Evolutionary conservation across 2,797 vertebrate species (phyloP).

Genomic region (Acanthis flammea): DNA sequence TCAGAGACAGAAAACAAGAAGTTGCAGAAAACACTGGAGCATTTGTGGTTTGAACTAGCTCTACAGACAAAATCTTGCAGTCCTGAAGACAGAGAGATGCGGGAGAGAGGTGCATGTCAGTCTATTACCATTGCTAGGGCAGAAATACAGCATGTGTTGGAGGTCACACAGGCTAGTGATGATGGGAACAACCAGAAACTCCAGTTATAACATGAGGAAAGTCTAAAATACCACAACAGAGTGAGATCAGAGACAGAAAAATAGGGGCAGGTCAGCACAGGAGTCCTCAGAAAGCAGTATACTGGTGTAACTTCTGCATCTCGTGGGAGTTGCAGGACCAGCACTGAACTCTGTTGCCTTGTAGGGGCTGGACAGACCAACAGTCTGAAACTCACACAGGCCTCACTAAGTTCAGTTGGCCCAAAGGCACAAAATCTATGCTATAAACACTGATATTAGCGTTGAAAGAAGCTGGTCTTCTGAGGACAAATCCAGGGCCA

Average conservation of each 20-base stretch:
- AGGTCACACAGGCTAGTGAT: neutral
- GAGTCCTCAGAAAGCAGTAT: neutral
- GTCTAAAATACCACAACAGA: neutral
- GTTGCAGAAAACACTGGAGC: neutral
- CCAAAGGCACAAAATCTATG: neutral
- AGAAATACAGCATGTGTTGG: neutral
- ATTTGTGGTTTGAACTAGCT: neutral
- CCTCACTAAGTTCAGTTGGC: neutral
- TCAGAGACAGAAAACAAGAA: neutral
- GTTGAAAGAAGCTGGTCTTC: neutral
- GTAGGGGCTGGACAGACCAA: neutral
- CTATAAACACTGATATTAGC: neutral
- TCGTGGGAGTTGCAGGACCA: neutral
- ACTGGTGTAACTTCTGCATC: neutral
- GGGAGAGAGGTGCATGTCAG: rapidly evolving
- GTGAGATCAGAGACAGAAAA: neutral
- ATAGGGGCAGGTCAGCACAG: neutral
- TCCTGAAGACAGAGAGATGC: neutral
- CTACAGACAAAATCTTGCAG: neutral
- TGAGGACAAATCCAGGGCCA: neutral
- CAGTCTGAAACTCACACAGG: neutral
- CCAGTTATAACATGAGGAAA: neutral
- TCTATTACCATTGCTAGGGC: neutral
- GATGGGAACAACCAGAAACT: neutral
- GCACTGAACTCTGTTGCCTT: neutral